Percentiles rank a stretch among this genome's conserved stretches.
Evolutionary conservation across 2,797 vertebrate species (phyloP).

Genomic region (Phalanger gymnotis): DNA sequence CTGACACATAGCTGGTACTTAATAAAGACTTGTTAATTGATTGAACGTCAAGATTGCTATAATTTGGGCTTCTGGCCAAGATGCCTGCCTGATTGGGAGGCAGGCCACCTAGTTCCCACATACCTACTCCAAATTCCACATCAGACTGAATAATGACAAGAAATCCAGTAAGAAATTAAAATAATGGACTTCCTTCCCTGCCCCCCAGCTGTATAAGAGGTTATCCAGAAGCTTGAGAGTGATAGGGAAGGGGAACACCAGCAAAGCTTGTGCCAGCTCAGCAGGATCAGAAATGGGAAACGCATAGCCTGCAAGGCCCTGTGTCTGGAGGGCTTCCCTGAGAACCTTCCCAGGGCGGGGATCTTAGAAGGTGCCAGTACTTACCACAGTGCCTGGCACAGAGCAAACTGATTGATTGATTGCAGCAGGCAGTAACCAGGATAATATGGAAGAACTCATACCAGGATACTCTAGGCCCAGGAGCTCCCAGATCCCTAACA

Average conservation of each 20-base stretch:
- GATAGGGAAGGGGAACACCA: background rate
- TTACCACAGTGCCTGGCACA: background rate
- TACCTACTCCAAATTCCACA: background rate
- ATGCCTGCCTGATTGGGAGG: background rate
- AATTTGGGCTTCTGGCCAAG: background rate
- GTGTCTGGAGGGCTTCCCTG: background rate
- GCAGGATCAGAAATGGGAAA: background rate
- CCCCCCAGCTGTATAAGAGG: background rate
- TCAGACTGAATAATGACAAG: background rate
- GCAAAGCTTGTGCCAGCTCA: background rate
- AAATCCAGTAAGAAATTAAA: background rate
- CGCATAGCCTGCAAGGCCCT: background rate
- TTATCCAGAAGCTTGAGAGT: background rate
- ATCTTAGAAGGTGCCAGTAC: background rate
- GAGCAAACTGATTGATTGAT: background rate
- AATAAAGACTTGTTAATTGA: background rate
- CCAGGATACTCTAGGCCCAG: background rate
- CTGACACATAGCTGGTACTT: background rate
- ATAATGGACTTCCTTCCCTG: background rate
- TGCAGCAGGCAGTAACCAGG: background rate
- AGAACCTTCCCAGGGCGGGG: background rate
- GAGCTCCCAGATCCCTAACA: background rate
- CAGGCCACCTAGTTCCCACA: background rate
- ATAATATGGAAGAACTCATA: background rate
- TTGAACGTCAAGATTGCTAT: background rate